Conservation (phyloP, 2,113 vertebrate genomes). For the Chrysochloris asiatica region DNA sequence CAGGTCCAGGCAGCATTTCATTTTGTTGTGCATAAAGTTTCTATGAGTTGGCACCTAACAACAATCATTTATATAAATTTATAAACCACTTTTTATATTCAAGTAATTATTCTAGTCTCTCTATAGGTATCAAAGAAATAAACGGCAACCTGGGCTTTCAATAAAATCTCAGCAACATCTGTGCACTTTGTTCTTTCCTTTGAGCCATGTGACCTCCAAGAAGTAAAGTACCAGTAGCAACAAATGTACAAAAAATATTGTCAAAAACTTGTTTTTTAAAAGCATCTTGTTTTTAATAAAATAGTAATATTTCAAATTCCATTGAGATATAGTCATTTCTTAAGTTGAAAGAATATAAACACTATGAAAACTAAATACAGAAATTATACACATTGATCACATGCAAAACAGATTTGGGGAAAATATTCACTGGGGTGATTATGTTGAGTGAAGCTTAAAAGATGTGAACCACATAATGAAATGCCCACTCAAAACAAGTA, state of each 20-base stretch:
- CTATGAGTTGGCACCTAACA: no score
- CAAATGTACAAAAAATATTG: neutral
- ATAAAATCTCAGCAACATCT: neutral
- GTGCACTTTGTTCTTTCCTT: neutral
- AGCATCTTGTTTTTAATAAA: neutral
- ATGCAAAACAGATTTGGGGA: neutral
- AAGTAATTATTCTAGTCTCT: neutral
- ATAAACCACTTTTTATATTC: neutral
- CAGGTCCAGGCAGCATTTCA: no score
- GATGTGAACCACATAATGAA: slow-evolving; percentile 34
- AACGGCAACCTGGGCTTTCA: neutral
- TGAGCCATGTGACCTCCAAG: neutral
- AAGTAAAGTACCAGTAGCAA: neutral
- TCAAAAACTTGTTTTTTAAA: neutral
- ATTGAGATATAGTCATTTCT: neutral
- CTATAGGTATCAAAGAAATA: neutral
- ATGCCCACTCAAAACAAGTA: neutral
- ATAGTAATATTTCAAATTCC: neutral
- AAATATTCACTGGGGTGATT: slow-evolving; percentile 26
- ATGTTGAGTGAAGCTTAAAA: slow-evolving; percentile 4
- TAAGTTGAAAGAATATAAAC: neutral
- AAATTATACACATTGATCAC: neutral
- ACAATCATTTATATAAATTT: no score
- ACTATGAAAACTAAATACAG: neutral
- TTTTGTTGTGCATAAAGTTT: no score